Evolutionary conservation across 2,888 invertebrate species (phyloP).

Genomic region (Euproctis similis): DNA sequence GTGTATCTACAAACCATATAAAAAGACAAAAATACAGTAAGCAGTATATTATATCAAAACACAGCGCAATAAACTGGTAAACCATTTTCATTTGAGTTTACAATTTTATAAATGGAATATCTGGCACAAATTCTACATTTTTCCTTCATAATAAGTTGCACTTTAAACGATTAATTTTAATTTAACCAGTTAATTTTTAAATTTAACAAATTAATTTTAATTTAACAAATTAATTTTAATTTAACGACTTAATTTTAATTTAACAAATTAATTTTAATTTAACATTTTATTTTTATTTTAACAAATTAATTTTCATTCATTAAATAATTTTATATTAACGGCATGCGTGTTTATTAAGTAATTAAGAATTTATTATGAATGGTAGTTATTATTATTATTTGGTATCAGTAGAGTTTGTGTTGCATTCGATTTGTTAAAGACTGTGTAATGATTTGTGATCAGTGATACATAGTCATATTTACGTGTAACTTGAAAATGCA

Average conservation of each 20-base stretch:
- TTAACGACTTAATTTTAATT: neutral
- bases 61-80: too few relatives aligned
- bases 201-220: neutral
- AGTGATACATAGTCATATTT: too few relatives aligned
- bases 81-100: too few relatives aligned
- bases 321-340: too few relatives aligned
- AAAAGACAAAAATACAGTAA: neutral
- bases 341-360: neutral
- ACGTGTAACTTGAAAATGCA: too few relatives aligned
- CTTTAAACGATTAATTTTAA: neutral
- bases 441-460: slow-evolving; percentile 2
- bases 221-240: neutral
- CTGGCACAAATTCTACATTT: slow-evolving; percentile 16
- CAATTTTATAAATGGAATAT: too few relatives aligned
- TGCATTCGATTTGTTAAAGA: slow-evolving; percentile 11
- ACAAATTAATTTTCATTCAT: neutral
- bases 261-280: neutral
- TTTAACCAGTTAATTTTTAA: neutral
- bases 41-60: too few relatives aligned
- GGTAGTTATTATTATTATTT: slow-evolving; percentile 3
- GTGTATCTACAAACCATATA: too few relatives aligned
- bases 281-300: slow-evolving; percentile 3
- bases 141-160: slow-evolving; percentile 11
- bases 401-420: slow-evolving; percentile 21
- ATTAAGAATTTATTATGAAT: slow-evolving; percentile 2